These are phyloP conservation scores for Premnoplex brunnescens DNA, from an alignment of 2,797 vertebrate species.

Conservation along the genomic window DNA sequence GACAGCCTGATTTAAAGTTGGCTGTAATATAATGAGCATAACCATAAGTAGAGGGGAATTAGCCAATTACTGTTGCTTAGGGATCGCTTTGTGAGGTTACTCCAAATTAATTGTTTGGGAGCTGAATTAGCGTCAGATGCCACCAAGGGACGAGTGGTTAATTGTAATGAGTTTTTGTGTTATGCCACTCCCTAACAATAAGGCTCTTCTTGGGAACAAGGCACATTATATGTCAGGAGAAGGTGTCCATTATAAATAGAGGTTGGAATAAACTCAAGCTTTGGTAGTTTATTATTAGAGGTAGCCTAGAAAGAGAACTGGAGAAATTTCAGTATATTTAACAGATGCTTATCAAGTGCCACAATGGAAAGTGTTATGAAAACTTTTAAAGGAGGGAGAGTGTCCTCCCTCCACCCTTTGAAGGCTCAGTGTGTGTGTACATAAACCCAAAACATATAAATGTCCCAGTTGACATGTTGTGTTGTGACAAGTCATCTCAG, in stretches of 20 bases:
- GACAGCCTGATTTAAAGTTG: constrained; percentile 54
- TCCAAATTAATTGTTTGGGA: constrained; percentile 12
- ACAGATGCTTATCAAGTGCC: constrained; percentile 36
- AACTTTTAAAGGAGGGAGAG: constrained; percentile 24
- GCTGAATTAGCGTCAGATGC: constrained; percentile 10
- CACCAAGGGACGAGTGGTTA: constrained; percentile 30
- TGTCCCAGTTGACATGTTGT: constrained; percentile 61
- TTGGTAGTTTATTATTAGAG: neutral
- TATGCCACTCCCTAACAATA: neutral
- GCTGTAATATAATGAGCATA: constrained; percentile 43
- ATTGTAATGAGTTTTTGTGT: constrained; percentile 23
- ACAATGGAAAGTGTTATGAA: constrained; percentile 12
- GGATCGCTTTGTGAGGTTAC: constrained; percentile 34
- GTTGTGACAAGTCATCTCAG: constrained; percentile 75
- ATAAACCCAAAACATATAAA: constrained; percentile 43
- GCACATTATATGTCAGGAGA: neutral
- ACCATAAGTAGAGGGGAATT: constrained; percentile 28
- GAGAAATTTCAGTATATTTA: constrained; percentile 4
- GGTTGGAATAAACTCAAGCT: constrained; percentile 3
- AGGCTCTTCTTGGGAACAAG: neutral
- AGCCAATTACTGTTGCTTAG: constrained; percentile 25
- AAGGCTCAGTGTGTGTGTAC: neutral
- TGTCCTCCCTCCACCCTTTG: neutral
- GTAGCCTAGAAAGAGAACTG: neutral
- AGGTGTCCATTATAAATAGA: neutral